phyloP scores from a whole-genome alignment of 2,113 vertebrate species.

The Leptobrachium ailaonicum region DNA sequence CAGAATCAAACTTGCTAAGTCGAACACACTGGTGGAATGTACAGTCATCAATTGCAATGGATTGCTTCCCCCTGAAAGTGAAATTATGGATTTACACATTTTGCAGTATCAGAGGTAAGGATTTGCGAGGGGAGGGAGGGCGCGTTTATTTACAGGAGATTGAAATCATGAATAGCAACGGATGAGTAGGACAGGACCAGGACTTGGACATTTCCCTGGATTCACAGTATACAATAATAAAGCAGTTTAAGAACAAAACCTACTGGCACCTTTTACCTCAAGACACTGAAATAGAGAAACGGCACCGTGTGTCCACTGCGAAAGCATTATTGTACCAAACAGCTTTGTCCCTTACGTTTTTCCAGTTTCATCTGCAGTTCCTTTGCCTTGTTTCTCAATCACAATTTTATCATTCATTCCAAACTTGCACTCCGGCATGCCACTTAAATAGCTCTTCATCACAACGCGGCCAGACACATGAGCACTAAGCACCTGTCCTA shows the following conservation, averaged over 20 bases:
- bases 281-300: too few relatives aligned
- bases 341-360: conserved; percentile 80
- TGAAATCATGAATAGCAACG: too few relatives aligned
- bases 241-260: too few relatives aligned
- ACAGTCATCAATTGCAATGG: conserved; percentile 98
- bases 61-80: conserved; percentile 89
- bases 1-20: conserved; percentile 98
- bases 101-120: not conserved
- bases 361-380: conserved; percentile 89
- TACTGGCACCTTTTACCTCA: too few relatives aligned
- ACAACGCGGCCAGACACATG: conserved; percentile 96
- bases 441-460: conserved; percentile 98
- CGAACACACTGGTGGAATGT: conserved; percentile 98
- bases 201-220: too few relatives aligned
- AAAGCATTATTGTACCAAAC: too few relatives aligned
- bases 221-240: too few relatives aligned
- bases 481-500: conserved; percentile 96
- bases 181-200: too few relatives aligned
- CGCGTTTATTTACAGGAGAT: too few relatives aligned
- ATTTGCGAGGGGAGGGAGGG: too few relatives aligned
- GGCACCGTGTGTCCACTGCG: too few relatives aligned
- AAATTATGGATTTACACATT: not conserved
- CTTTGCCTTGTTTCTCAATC: conserved; percentile 98
- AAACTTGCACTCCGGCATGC: conserved; percentile 99
- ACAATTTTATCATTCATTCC: conserved; percentile 99